phyloP scores from a whole-genome alignment of 1,140 invertebrate genomes.

The Hyphantria cunea region DNA sequence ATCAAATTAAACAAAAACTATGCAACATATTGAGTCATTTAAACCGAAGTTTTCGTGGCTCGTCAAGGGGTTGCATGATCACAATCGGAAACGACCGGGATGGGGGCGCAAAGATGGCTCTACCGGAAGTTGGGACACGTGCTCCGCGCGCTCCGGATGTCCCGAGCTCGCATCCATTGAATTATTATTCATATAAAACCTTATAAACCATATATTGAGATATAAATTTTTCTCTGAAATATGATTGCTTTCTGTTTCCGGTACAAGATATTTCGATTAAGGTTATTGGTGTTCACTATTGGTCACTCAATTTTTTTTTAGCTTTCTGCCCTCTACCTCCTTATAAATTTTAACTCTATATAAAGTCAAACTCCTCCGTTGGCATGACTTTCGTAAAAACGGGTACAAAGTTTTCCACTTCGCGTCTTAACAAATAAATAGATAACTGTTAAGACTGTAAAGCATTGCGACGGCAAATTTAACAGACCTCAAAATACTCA shows the following conservation, averaged over 20 bases:
- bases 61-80: constrained; percentile 63
- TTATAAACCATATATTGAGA: constrained; percentile 19
- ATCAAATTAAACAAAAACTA: not conserved
- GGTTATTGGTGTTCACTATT: too few species aligned
- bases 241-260: constrained; percentile 13
- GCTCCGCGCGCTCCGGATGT: constrained; percentile 69
- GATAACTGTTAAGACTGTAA: too few species aligned
- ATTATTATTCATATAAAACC: constrained; percentile 57
- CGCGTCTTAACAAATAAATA: too few species aligned
- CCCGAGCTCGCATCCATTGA: constrained; percentile 64
- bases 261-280: constrained; percentile 32
- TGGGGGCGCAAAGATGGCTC: constrained; percentile 70
- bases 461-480: too few species aligned
- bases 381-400: too few species aligned
- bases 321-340: too few species aligned
- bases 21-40: not conserved
- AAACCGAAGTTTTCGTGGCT: constrained; percentile 41
- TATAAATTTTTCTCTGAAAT: constrained; percentile 15
- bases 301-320: too few species aligned
- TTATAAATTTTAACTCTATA: too few species aligned
- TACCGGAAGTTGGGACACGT: constrained; percentile 73
- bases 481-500: too few species aligned
- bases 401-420: too few species aligned
- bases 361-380: too few species aligned
- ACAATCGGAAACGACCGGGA: constrained; percentile 54